These are phyloP conservation scores for Athetis lepigone DNA, from an alignment of 2,888 invertebrate species.

Conservation along the genomic window DNA sequence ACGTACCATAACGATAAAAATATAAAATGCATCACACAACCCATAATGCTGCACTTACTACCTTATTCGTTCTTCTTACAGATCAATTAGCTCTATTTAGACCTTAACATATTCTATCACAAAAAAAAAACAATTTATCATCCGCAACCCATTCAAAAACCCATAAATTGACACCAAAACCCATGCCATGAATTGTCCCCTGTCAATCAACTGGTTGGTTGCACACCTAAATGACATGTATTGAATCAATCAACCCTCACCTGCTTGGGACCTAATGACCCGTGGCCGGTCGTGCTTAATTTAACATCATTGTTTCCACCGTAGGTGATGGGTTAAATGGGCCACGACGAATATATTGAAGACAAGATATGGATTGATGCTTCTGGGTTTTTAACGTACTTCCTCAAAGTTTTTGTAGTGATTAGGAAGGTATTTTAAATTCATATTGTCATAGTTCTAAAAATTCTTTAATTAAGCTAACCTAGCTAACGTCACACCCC, in stretches of 20 bases:
- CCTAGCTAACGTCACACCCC: no score
- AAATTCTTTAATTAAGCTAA: no score
- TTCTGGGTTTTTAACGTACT: conserved; percentile 12
- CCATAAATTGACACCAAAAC: conserved; percentile 26
- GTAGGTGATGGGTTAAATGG: conserved; percentile 71
- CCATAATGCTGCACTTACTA: no score
- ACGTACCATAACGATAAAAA: no score
- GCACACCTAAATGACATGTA: conserved; percentile 71
- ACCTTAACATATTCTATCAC: no score
- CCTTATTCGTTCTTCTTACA: no score
- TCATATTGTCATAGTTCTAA: no score
- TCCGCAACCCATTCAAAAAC: neutral
- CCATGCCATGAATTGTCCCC: conserved; percentile 20
- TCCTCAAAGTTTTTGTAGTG: neutral
- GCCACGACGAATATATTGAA: conserved; percentile 46
- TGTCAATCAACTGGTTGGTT: conserved; percentile 65
- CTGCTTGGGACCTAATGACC: conserved; percentile 75
- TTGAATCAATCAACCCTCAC: conserved; percentile 79
- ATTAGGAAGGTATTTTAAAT: no score
- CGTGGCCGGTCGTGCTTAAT: conserved; percentile 80
- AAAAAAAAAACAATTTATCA: neutral
- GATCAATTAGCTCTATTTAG: no score
- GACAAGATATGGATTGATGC: conserved; percentile 34
- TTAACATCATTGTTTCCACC: conserved; percentile 76
- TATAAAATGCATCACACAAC: no score